phyloP scores from a whole-genome alignment of 2,113 vertebrate species.

The Dendropsophus ebraccatus region DNA sequence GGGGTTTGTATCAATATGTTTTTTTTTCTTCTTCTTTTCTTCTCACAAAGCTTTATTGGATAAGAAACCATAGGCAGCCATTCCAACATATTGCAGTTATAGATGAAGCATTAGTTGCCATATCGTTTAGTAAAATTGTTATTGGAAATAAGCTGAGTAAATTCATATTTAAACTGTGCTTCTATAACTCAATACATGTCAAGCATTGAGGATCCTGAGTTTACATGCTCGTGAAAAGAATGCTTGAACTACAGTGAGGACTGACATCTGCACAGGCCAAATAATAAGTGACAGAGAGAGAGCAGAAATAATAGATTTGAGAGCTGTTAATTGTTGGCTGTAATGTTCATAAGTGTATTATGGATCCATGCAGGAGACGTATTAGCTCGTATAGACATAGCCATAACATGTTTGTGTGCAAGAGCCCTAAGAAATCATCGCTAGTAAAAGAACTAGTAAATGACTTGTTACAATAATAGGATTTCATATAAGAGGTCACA shows the following conservation, averaged over 20 bases:
- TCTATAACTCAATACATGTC: neutral
- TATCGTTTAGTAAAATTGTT: neutral
- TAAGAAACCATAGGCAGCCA: neutral
- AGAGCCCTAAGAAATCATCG: no score
- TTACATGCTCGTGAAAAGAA: neutral
- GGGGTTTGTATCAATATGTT: neutral
- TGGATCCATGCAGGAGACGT: no score
- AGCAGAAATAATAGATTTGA: no score
- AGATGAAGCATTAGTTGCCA: neutral
- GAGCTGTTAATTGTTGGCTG: no score
- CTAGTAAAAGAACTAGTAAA: no score
- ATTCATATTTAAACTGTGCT: neutral
- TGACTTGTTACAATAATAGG: no score
- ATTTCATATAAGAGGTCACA: no score
- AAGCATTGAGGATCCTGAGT: no score
- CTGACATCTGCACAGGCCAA: neutral
- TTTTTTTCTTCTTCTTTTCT: neutral
- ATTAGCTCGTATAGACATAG: no score
- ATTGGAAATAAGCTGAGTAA: neutral
- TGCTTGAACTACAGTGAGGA: neutral
- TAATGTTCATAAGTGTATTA: no score
- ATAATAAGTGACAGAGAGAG: no score
- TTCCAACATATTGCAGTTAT: neutral
- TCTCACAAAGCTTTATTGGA: neutral
- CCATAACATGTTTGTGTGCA: no score